Percentiles rank a stretch among this genome's conserved stretches.
Conservation (phyloP, 2,888 invertebrate genomes). For the Neuroscelio doddi region DNA sequence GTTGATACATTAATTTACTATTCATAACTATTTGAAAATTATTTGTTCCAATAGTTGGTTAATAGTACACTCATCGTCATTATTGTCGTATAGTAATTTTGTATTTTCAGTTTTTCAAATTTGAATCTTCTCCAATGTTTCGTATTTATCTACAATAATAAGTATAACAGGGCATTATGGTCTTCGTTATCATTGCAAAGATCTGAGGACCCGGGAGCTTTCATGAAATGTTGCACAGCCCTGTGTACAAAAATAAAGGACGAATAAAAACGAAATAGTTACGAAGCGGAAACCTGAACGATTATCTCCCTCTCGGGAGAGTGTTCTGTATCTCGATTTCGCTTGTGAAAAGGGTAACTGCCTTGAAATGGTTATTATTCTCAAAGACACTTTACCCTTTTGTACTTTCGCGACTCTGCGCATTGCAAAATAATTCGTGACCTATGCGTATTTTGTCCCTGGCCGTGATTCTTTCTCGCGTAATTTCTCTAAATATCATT, state of each 20-base stretch:
- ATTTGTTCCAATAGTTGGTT: constrained; percentile 44
- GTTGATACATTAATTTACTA: constrained; percentile 49
- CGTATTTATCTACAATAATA: constrained; percentile 33
- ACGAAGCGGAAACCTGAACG: constrained; percentile 41
- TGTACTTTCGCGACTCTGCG: too few species aligned
- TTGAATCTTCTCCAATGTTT: too few species aligned
- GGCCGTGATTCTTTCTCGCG: neutral
- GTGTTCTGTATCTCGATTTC: constrained; percentile 35
- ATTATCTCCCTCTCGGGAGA: constrained; percentile 37
- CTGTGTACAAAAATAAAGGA: constrained; percentile 31
- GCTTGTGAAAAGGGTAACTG: constrained; percentile 30
- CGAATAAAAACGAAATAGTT: constrained; percentile 42
- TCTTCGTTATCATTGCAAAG: constrained; percentile 40
- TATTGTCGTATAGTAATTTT: too few species aligned
- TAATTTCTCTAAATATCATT: constrained; percentile 14
- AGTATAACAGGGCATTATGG: constrained; percentile 38
- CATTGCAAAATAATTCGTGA: constrained; percentile 18
- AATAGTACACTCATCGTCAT: constrained; percentile 27
- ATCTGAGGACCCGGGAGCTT: constrained; percentile 25
- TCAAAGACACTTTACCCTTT: constrained; percentile 4
- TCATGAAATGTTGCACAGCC: constrained; percentile 26
- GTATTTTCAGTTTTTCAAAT: too few species aligned
- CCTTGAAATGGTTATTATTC: constrained; percentile 31
- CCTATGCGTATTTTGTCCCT: constrained; percentile 18
- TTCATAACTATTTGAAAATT: too few species aligned